phyloP scores from a whole-genome alignment of 2,797 vertebrate genomes.

The Enoplosus armatus region DNA sequence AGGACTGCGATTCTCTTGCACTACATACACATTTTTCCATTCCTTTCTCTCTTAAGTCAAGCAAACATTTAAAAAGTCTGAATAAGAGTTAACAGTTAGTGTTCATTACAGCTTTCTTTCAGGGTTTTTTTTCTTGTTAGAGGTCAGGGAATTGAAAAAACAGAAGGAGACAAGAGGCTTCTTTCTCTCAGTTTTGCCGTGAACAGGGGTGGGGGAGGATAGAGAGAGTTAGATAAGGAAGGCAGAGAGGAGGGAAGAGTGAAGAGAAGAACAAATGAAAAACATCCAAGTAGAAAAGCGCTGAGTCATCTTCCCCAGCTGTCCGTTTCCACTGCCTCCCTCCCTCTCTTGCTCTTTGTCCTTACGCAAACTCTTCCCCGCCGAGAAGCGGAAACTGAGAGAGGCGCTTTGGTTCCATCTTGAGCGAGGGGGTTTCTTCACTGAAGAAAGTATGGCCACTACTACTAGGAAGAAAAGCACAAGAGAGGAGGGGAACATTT shows the following conservation, averaged over 20 bases:
- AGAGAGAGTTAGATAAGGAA: conserved; percentile 67
- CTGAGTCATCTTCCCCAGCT: conserved; percentile 73
- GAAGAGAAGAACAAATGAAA: conserved; percentile 73
- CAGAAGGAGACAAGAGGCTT: conserved; percentile 60
- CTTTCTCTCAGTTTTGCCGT: conserved; percentile 59
- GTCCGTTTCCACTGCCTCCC: conserved; percentile 58
- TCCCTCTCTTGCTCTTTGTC: conserved; percentile 58
- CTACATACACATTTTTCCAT: conserved; percentile 70
- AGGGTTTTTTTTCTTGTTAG: conserved; percentile 58
- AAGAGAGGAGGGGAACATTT: conserved; percentile 57
- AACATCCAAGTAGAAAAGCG: conserved; percentile 76
- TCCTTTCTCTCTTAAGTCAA: conserved; percentile 74
- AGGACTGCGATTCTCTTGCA: conserved; percentile 70
- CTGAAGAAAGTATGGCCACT: conserved; percentile 84
- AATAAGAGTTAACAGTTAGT: conserved; percentile 76
- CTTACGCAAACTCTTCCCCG: conserved; percentile 68
- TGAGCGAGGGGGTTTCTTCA: conserved; percentile 79
- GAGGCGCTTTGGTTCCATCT: conserved; percentile 82
- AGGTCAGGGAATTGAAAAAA: conserved; percentile 62
- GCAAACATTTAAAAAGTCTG: conserved; percentile 76
- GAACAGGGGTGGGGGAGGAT: conserved; percentile 54
- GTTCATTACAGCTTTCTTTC: conserved; percentile 60
- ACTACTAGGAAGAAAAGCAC: conserved; percentile 73
- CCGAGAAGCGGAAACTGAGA: conserved; percentile 63
- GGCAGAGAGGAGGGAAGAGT: conserved; percentile 66